Base-by-base conservation (phyloP, 2,113 vertebrate genomes). In the Petromus typicus region DNA sequence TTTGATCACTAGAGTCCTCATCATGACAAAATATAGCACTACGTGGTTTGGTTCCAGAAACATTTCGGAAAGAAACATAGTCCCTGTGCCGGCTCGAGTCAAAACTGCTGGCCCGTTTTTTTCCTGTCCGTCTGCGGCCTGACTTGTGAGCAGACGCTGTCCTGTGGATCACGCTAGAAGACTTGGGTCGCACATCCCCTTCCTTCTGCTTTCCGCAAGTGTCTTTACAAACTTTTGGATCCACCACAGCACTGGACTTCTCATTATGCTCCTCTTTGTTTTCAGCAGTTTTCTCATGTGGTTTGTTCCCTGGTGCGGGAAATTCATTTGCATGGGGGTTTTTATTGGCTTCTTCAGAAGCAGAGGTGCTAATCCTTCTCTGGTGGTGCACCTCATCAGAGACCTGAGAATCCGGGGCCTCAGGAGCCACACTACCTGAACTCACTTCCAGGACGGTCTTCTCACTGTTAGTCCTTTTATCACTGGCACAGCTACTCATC, bases 31-130 rank as follows among this genome's bases (percentile, higher is more conserved):
- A 99, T 34, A 99, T 98, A 73, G 99, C 98, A 89, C 99, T 99
- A 89, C 99, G 99, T 79, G 99, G 99, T 98, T 99, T 99, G 97
- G 98, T 98, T 96, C 97, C 98, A 96, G 99, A 98, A 94, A 99
- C 97, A 11, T 99, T 98, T 79, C 99, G 99, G 94, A 99, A 97
- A 20, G 99, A 99, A 93, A 99, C 97, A 67, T 99, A 99, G 98
- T 99, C 99, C 97, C 99, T 98, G 94, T 99, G 99, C 71, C 99
- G 99, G 96, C 99, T 99, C n/a, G 99, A 99, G 54, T 99, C 99
- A 63, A 99, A 99, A 97, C 99, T 99, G 98, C 99, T 99, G 45
- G 99, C 99, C 64, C 99, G 99, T 95, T 99, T 99, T 98, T 99
- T 99, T 56, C 99, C 99, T 43, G 98, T 98, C 90, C 99, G 98